A percentile compares a stretch with the other conserved stretches of the same genome.
phyloP scores from a whole-genome alignment of 2,113 vertebrate species.

The Boulengeromyrus knoepffleri region DNA sequence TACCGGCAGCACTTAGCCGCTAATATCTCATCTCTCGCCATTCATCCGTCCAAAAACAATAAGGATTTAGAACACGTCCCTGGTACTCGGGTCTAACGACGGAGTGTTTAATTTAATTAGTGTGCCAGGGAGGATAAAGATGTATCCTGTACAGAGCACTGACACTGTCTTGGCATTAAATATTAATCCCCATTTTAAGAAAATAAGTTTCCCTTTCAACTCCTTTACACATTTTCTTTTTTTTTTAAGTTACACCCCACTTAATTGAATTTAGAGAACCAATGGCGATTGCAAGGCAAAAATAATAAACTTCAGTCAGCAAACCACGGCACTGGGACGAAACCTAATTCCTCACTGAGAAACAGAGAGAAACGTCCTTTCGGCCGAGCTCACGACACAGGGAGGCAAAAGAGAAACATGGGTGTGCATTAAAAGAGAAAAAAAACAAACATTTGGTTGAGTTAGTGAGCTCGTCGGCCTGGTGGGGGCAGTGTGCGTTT shows the following conservation, averaged over 20 bases:
- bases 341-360: background rate
- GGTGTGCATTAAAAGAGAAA: background rate
- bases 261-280: background rate
- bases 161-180: background rate
- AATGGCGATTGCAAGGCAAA: background rate
- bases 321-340: background rate
- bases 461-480: background rate
- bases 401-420: background rate
- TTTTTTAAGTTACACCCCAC: background rate
- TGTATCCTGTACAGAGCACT: background rate
- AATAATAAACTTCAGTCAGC: background rate
- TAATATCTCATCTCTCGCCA: slow-evolving; percentile 66
- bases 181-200: background rate
- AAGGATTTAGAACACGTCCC: slow-evolving; percentile 62
- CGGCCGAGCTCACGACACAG: background rate
- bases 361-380: background rate
- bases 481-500: background rate
- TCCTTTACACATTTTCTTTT: background rate
- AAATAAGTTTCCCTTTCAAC: background rate
- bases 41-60: slow-evolving; percentile 51
- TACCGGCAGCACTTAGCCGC: slow-evolving; percentile 63
- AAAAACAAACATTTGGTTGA: background rate
- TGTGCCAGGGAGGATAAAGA: background rate
- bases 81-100: slow-evolving; percentile 53
- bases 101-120: slow-evolving; percentile 57